phyloP scores from a whole-genome alignment of 2,113 vertebrate genomes.

The Mixornis gularis region DNA sequence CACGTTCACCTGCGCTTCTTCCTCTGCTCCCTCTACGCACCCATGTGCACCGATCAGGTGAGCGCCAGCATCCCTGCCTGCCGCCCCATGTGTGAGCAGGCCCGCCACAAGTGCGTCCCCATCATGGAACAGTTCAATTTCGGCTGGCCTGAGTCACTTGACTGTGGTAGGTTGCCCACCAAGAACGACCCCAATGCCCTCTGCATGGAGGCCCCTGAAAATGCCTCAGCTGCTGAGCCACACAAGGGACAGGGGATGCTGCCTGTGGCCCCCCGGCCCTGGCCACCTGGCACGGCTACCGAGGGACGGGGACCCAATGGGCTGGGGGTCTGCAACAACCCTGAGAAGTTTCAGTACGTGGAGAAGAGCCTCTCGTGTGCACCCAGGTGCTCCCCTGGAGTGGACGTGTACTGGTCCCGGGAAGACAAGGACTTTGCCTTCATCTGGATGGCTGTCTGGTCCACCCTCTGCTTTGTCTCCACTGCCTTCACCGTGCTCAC shows the following conservation, averaged over 20 bases:
- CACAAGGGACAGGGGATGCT: constrained; percentile 88
- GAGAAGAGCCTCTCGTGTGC: constrained; percentile 91
- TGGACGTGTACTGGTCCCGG: constrained; percentile 94
- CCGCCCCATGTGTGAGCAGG: constrained; percentile 98
- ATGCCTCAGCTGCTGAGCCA: constrained; percentile 77
- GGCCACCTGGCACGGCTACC: constrained; percentile 54
- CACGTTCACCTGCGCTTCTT: constrained; percentile 95
- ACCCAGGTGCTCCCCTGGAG: constrained; percentile 84
- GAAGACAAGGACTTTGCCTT: constrained; percentile 96
- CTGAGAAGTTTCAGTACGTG: constrained; percentile 93
- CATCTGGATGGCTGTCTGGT: constrained; percentile 96
- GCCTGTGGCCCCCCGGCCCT: constrained; percentile 78
- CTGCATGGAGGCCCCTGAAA: constrained; percentile 97
- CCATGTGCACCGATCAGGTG: constrained; percentile 98
- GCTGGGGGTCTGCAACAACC: constrained; percentile 83
- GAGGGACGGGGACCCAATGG: constrained; percentile 50
- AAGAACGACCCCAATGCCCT: constrained; percentile 93
- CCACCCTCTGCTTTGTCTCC: constrained; percentile 91
- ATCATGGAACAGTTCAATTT: constrained; percentile 98
- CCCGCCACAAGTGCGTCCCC: constrained; percentile 88
- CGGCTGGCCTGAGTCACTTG: constrained; percentile 92
- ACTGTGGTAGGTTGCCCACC: constrained; percentile 90
- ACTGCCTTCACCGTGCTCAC: constrained; percentile 96
- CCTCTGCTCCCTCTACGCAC: constrained; percentile 95
- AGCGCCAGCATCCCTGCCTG: constrained; percentile 95